Base-by-base conservation (phyloP, 2,113 vertebrate species). In the Pedionomus torquatus region DNA sequence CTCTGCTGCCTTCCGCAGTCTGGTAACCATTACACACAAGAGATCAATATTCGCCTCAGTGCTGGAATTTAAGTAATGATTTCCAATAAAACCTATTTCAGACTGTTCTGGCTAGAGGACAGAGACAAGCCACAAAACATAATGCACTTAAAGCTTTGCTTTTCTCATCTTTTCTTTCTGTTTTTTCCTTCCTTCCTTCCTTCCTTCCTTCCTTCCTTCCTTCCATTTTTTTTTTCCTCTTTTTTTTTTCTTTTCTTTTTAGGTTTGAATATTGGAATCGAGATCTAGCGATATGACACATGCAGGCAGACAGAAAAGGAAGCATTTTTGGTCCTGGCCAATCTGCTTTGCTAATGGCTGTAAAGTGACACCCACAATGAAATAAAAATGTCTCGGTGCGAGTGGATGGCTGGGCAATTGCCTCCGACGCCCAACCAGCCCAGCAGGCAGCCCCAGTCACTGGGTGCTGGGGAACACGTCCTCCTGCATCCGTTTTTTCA, bases 341-440 rank as follows among this genome's bases (percentile, higher is more conserved):
- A 98, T 98, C 97, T 98, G 98, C 98, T 98, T 97, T 97, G 98
- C 97, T 99, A 98, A 98, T 98, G 97, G 98, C 97, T 98, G 98
- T 98, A 98, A 99, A 76, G 97, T 64, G 98, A 99, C 98, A 98
- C 98, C 95, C 60, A 24, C 98, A 98, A 98, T 98, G 98, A 98
- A 98, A 98, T 98, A 98, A 98, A 99, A 98, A 98, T 97, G 98
- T 98, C 98, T 97, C 55, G 0, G 90, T 97, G 95, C 97, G 96
- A 98, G 98, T 95, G 95, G 96, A 93, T n/a, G 96, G 97, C 97
- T 87, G 97, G 52, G 60, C 96, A 93, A 98, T 98, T 95, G 98
- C 94, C 97, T 97, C 95, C 94, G 93, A 97, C 76, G 93, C 96
- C 83, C 93, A 97, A 95, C 85, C 93, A 97, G 94, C 85, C 87